Conservation (phyloP, 2,888 invertebrate genomes). For the Coleophora flavipennella region DNA sequence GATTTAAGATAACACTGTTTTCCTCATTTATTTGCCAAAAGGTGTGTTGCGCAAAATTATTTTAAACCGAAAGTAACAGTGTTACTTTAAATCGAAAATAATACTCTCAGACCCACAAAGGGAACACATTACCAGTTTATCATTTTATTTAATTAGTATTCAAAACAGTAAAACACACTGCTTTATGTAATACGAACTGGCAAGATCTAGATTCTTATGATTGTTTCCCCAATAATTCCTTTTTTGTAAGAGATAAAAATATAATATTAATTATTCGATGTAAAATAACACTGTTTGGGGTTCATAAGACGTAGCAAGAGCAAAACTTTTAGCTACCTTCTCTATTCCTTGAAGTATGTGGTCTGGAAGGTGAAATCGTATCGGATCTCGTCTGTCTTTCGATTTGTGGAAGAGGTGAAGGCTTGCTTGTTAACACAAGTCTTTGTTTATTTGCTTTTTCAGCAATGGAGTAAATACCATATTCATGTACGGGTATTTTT, state of each 20-base stretch:
- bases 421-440: conserved; percentile 32
- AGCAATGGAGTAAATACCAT: conserved; percentile 51
- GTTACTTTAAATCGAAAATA: conserved; percentile 34
- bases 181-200: too few species aligned
- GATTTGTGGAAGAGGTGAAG: conserved; percentile 37
- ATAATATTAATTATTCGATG: conserved; percentile 6
- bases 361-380: conserved; percentile 22
- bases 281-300: conserved; percentile 41
- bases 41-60: conserved; percentile 39
- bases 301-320: neutral
- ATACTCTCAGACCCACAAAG: neutral
- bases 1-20: conserved; percentile 50
- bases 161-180: too few species aligned
- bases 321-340: conserved; percentile 31
- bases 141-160: neutral
- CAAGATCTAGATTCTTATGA: too few species aligned
- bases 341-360: conserved; percentile 39
- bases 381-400: conserved; percentile 31
- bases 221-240: too few species aligned
- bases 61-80: conserved; percentile 32
- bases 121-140: neutral
- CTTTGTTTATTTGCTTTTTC: conserved; percentile 33
- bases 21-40: conserved; percentile 1
- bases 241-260: neutral
- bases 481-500: conserved; percentile 46